phyloP scores from a whole-genome alignment of 2,113 vertebrate genomes.

The Sinocyclocheilus rhinocerous region DNA sequence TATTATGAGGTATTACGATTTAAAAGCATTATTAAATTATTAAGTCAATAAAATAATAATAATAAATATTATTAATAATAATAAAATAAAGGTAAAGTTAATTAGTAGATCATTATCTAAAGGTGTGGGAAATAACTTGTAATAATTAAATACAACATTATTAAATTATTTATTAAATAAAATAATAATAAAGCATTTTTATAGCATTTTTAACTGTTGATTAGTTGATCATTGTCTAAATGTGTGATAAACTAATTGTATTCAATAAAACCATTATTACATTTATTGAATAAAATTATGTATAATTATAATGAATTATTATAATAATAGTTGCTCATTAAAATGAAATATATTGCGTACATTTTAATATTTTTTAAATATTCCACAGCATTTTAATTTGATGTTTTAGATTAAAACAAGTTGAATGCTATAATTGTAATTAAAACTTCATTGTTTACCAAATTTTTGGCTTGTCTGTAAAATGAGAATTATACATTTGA shows the following conservation, averaged over 20 bases:
- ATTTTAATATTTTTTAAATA: too few species aligned
- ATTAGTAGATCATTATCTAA: too few species aligned
- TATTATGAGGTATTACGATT: too few species aligned
- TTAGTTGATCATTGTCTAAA: neutral
- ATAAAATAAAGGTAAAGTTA: too few species aligned
- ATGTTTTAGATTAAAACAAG: neutral
- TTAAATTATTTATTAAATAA: neutral
- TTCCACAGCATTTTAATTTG: neutral
- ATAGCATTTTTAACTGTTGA: neutral
- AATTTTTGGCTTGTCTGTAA: neutral
- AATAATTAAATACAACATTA: too few species aligned
- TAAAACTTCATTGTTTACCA: neutral
- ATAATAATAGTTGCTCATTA: neutral
- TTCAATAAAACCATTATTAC: neutral
- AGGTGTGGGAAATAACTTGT: too few species aligned
- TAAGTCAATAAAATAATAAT: too few species aligned
- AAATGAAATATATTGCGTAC: neutral
- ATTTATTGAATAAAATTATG: neutral
- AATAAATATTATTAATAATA: too few species aligned
- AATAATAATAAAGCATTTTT: neutral
- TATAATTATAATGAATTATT: neutral
- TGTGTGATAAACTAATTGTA: neutral
- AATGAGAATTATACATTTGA: neutral
- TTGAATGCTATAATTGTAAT: neutral
- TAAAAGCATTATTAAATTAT: too few species aligned